These are phyloP conservation scores for Acrocephalus kingi DNA, from an alignment of 2,113 vertebrate species.

Conservation along the genomic window DNA sequence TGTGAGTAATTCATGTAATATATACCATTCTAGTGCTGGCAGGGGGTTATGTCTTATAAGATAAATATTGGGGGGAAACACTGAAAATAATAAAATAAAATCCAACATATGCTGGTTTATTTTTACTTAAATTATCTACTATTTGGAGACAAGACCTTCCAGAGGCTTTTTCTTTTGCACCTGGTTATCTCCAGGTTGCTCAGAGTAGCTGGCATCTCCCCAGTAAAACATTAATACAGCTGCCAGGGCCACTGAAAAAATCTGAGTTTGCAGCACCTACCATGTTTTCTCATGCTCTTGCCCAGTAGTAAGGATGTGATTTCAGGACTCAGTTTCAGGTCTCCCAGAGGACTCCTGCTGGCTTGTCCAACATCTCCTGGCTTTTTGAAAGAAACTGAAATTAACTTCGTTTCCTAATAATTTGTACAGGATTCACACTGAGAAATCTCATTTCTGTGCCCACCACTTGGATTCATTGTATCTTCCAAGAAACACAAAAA, in stretches of 20 bases:
- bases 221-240: not conserved
- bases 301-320: not conserved
- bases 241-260: not conserved
- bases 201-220: not conserved
- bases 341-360: not conserved
- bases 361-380: not conserved
- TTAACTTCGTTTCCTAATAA: not conserved
- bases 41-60: not conserved
- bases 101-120: not conserved
- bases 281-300: not conserved
- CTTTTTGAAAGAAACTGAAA: not conserved
- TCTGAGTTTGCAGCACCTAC: not conserved
- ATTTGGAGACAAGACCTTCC: not conserved
- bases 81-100: not conserved
- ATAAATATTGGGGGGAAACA: not conserved
- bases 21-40: not conserved
- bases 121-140: not conserved
- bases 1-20: not conserved
- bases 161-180: not conserved
- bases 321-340: not conserved
- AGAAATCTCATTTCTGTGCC: not conserved
- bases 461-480: not conserved
- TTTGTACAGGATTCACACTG: not conserved
- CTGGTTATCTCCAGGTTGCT: not conserved
- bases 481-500: not conserved